Evolutionary conservation across 2,888 invertebrate genomes (phyloP).

Genomic region (Baronia brevicornis): DNA sequence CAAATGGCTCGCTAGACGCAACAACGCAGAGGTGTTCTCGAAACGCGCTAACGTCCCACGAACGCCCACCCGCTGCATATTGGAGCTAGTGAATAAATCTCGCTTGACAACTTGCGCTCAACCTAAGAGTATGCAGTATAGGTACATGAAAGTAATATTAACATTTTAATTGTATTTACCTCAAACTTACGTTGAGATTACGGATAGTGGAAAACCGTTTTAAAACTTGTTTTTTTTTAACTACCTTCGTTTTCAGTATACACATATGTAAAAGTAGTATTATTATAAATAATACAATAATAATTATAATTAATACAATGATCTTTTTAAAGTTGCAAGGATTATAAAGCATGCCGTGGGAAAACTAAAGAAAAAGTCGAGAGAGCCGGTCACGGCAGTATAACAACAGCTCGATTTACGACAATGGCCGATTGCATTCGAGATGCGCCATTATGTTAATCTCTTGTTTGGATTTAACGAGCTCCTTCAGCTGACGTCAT

Average conservation of each 20-base stretch:
- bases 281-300: too few species aligned
- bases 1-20: conserved; percentile 41
- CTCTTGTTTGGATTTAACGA: conserved; percentile 32
- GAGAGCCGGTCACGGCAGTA: conserved; percentile 23
- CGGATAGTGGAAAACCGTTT: too few species aligned
- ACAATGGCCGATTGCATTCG: conserved; percentile 30
- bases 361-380: conserved; percentile 21
- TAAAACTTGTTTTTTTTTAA: too few species aligned
- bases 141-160: conserved; percentile 9
- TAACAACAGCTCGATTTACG: conserved; percentile 33
- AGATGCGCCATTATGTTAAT: conserved; percentile 37
- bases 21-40: conserved; percentile 40
- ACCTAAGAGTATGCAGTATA: too few species aligned
- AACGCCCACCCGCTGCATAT: conserved; percentile 48
- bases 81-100: conserved; percentile 54
- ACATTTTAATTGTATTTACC: conserved; percentile 1
- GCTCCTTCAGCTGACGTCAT: conserved; percentile 24
- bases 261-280: too few species aligned
- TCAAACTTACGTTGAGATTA: too few species aligned
- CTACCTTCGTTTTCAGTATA: too few species aligned
- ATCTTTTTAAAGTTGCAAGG: conserved; percentile 7
- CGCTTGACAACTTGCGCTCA: conserved; percentile 47
- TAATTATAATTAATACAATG: too few species aligned
- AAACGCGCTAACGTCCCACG: conserved; percentile 47
- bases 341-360: conserved; percentile 5